phyloP scores from a whole-genome alignment of 2,888 invertebrate genomes.

The Catocala sponsa region DNA sequence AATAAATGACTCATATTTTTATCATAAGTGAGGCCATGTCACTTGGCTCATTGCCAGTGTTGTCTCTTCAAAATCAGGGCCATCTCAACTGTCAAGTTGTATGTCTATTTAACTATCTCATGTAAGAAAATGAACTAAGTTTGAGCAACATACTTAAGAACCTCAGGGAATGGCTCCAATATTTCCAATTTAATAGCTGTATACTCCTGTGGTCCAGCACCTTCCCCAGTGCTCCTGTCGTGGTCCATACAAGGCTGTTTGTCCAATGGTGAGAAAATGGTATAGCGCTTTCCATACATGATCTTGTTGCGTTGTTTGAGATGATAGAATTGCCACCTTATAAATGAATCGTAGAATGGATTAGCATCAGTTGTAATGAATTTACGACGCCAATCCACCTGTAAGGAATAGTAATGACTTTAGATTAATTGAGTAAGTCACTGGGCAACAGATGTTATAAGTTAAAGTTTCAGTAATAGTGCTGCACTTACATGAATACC shows the following conservation, averaged over 20 bases:
- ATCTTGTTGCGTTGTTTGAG: slow-evolving; percentile 96
- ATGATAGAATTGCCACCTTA: slow-evolving; percentile 98
- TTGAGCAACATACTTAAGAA: slow-evolving; percentile 88
- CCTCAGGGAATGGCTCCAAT: slow-evolving; percentile 91
- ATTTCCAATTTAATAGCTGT: slow-evolving; percentile 98
- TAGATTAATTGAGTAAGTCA: too few species aligned
- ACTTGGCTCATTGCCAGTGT: too few species aligned
- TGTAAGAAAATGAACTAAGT: too few species aligned
- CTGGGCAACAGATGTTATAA: too few species aligned
- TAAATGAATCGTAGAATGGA: slow-evolving; percentile 99
- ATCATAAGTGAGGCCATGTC: too few species aligned
- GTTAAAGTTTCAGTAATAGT: too few species aligned
- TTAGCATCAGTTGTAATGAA: slow-evolving; percentile 99
- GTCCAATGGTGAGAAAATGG: slow-evolving; percentile 98
- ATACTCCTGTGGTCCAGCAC: slow-evolving; percentile 99
- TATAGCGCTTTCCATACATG: slow-evolving; percentile 98
- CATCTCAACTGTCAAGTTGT: too few species aligned
- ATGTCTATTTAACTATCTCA: too few species aligned
- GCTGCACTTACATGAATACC: slow-evolving; percentile 93
- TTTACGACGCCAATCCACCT: slow-evolving; percentile 99
- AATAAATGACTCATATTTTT: too few species aligned
- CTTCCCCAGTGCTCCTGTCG: slow-evolving; percentile 98
- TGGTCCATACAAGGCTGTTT: slow-evolving; percentile 99
- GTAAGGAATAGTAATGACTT: slow-evolving; percentile 25
- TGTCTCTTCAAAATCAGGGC: too few species aligned